Conservation (phyloP, 2,113 vertebrate species). For the Gnathonemus longibarbis region DNA sequence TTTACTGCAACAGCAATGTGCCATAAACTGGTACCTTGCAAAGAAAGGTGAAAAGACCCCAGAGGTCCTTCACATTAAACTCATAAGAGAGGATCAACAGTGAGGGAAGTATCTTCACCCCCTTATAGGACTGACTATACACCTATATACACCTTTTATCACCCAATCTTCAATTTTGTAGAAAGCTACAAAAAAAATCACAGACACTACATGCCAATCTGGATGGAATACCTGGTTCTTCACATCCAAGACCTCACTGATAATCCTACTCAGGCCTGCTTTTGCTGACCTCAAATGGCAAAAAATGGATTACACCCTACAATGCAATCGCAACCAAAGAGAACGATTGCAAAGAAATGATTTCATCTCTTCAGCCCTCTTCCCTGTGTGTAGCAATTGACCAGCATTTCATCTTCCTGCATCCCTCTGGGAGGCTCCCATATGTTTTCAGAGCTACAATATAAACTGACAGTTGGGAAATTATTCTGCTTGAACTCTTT, state of each 20-base stretch:
- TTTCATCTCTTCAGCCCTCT: conserved; percentile 34
- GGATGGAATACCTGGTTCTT: not conserved
- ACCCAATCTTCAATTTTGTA: not conserved
- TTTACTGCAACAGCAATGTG: not conserved
- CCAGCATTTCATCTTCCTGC: conserved; percentile 30
- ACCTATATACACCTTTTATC: conserved; percentile 2
- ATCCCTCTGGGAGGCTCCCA: conserved; percentile 27
- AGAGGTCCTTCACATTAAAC: not conserved
- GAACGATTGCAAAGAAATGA: conserved; percentile 11
- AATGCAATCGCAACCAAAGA: conserved; percentile 41
- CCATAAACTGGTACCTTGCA: not conserved
- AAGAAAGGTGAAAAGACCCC: not conserved
- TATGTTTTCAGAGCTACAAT: conserved; percentile 36
- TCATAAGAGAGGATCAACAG: not conserved
- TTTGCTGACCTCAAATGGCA: conserved; percentile 7
- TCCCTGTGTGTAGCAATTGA: conserved; percentile 2
- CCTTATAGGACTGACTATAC: not conserved
- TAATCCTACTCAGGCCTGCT: not conserved
- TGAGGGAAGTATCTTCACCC: not conserved
- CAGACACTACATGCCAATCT: not conserved
- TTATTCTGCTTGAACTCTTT: conserved; percentile 38
- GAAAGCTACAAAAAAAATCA: not conserved
- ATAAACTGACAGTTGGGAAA: conserved; percentile 45
- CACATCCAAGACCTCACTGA: not conserved
- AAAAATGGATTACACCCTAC: conserved; percentile 44